A percentile compares a stretch with the other conserved stretches of the same genome.
Conservation (phyloP, 1,140 invertebrate genomes). For the Caerostris darwini region DNA sequence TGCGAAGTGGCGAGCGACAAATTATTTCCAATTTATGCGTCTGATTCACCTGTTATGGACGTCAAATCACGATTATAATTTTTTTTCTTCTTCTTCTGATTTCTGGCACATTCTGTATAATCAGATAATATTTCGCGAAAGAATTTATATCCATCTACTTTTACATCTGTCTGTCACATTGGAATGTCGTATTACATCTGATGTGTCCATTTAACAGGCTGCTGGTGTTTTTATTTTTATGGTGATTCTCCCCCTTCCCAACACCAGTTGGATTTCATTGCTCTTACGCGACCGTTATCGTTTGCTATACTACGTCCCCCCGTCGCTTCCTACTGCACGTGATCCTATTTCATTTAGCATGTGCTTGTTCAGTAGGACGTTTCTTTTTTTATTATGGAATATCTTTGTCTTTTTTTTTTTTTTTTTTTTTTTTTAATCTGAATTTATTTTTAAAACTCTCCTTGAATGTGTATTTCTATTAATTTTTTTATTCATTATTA, state of each 20-base stretch:
- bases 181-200: not conserved
- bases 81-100: not conserved
- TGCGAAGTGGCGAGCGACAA: not conserved
- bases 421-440: not conserved
- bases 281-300: not conserved
- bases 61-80: not conserved
- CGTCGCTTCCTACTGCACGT: too few species aligned
- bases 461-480: too few species aligned
- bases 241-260: not conserved
- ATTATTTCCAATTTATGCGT: not conserved
- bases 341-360: too few species aligned
- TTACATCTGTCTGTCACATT: conserved; percentile 27
- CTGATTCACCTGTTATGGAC: conserved; percentile 1
- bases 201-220: not conserved
- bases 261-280: not conserved
- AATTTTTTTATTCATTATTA: too few species aligned
- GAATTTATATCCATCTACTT: conserved; percentile 10
- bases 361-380: too few species aligned
- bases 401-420: not conserved
- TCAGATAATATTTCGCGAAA: not conserved
- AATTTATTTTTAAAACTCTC: not conserved
- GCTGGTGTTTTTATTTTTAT: not conserved
- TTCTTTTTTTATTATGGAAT: not conserved
- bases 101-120: conserved; percentile 3
- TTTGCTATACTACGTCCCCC: not conserved